A percentile compares a stretch with the other conserved stretches of the same genome.
Conservation (phyloP, 1,140 invertebrate genomes). For the Arctopsyche grandis region DNA sequence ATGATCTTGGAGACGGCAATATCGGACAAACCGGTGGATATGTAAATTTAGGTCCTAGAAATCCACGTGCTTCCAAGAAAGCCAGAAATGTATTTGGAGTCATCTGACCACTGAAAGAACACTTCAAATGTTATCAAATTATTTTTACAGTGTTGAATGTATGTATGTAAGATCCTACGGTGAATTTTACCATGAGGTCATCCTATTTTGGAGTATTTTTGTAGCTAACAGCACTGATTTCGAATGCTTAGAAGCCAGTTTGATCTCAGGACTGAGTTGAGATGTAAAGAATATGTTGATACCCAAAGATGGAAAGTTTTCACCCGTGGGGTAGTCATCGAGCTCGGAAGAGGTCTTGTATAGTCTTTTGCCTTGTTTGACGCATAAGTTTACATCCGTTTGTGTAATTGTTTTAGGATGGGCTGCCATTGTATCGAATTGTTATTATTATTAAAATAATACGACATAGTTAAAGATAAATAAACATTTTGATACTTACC, state of each 20-base stretch:
- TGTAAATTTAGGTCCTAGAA: neutral
- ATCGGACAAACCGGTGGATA: neutral
- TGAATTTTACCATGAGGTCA: slow-evolving; percentile 36
- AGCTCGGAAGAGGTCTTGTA: slow-evolving; percentile 2
- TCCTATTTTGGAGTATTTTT: slow-evolving; percentile 51
- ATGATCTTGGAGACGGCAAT: neutral
- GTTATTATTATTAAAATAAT: too few relatives aligned
- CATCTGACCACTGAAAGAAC: slow-evolving; percentile 40
- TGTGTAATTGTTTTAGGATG: slow-evolving; percentile 27
- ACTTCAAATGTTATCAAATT: neutral
- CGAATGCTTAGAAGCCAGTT: slow-evolving; percentile 17
- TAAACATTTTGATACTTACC: neutral
- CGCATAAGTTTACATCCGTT: slow-evolving; percentile 37
- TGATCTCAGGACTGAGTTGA: neutral
- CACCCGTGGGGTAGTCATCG: neutral
- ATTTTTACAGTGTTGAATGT: neutral
- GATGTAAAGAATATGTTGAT: slow-evolving; percentile 44
- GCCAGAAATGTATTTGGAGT: slow-evolving; percentile 48
- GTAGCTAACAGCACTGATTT: slow-evolving; percentile 42
- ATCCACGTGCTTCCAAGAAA: slow-evolving; percentile 37
- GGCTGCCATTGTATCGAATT: neutral
- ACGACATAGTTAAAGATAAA: neutral
- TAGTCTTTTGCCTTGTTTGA: slow-evolving; percentile 41
- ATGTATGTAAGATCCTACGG: neutral
- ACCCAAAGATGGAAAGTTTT: slow-evolving; percentile 34